Evolutionary conservation across 1,140 invertebrate species (phyloP).

Genomic region (Pteromalus puparum): DNA sequence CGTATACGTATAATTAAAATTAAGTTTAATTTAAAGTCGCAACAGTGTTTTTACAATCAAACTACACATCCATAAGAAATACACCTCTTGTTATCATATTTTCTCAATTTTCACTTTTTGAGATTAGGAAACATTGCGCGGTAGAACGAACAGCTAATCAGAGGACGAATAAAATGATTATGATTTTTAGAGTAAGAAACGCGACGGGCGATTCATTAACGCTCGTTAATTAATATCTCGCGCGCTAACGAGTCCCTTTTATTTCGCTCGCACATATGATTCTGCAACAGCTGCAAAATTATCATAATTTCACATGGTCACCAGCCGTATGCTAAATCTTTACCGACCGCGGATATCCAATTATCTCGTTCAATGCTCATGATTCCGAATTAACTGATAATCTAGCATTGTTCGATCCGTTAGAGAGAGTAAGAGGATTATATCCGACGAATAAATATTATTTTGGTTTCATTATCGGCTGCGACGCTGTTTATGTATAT

Average conservation of each 20-base stretch:
- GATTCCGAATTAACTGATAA: constrained; percentile 15
- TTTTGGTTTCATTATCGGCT: background rate
- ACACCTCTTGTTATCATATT: too few relatives aligned
- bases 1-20: too few relatives aligned
- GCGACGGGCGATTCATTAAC: too few relatives aligned
- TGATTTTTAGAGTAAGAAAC: too few relatives aligned
- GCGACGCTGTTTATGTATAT: too few relatives aligned
- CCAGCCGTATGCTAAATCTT: background rate
- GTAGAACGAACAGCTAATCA: too few relatives aligned
- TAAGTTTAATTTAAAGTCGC: too few relatives aligned
- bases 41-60: too few relatives aligned
- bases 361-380: background rate
- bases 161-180: too few relatives aligned
- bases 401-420: background rate
- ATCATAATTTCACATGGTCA: background rate
- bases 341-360: constrained; percentile 1
- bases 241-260: background rate
- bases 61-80: too few relatives aligned
- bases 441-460: background rate
- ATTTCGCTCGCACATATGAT: background rate
- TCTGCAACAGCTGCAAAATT: background rate
- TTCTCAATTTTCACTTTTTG: too few relatives aligned
- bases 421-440: background rate
- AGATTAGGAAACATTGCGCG: too few relatives aligned
- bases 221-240: background rate